Percentiles rank a stretch among this genome's conserved stretches.
Conservation (phyloP, 2,113 vertebrate species). For the Ptyas mucosa region DNA sequence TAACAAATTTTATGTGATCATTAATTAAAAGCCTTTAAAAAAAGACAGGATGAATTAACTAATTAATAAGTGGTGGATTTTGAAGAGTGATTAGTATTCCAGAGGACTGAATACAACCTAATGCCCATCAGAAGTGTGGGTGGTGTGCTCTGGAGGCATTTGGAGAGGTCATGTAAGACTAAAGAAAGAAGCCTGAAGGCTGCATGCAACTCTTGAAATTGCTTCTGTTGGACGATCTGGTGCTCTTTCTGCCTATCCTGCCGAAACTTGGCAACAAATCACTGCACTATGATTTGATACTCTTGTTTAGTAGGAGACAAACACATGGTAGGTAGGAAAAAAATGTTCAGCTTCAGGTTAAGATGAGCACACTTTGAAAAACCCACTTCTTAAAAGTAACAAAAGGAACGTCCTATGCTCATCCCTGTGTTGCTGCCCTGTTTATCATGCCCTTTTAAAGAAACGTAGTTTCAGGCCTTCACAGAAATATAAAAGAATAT, state of each 20-base stretch:
- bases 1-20: too few species aligned
- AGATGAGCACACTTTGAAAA: background rate
- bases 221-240: background rate
- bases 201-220: background rate
- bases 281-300: background rate
- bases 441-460: background rate
- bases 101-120: slow-evolving; percentile 6
- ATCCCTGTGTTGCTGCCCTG: background rate
- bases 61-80: background rate
- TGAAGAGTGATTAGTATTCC: slow-evolving; percentile 33
- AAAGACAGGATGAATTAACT: background rate
- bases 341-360: background rate
- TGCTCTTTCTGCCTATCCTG: background rate
- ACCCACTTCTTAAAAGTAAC: background rate
- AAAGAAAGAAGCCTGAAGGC: background rate
- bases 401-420: background rate
- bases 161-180: background rate
- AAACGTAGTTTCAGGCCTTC: background rate
- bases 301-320: background rate
- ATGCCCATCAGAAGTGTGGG: background rate
- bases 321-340: background rate
- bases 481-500: background rate
- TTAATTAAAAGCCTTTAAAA: background rate
- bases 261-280: background rate
- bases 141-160: background rate